Base-by-base conservation (phyloP, 2,797 vertebrate genomes). In the Malacoctenus gilli region DNA sequence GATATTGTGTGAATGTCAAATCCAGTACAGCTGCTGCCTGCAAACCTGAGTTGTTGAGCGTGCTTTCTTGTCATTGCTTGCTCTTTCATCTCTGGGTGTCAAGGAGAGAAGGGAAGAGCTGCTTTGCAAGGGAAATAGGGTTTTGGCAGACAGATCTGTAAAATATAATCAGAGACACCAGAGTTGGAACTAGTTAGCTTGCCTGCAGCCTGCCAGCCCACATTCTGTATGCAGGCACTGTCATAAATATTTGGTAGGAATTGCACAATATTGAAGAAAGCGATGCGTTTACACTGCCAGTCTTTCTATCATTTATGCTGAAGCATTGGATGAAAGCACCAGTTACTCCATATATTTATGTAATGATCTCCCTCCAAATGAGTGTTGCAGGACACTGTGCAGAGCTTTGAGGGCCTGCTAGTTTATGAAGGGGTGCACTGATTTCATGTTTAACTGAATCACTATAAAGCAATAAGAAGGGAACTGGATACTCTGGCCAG, bases 121-220 rank as follows among this genome's bases (percentile, higher is more conserved):
- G 79, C 79, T 90, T 90, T 89, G 85, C 82, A 87, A 89, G 79
- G 85, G 84, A 90, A 90, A 89, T 81, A 61, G 68, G 83, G 69
- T 69, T 75, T 89, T 87, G 84, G 86, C 89, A 89, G 86, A 68
- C 79, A 77, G 84, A 86, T 90, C 78, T 89, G 83, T 90, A 84
- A 85, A 87, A 82, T 83, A 81, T 86, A 87, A 89, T 88, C 87
- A 80, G 83, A 84, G 67, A 76, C 64, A 58, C 74, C 59, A 74
- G n/a, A n/a, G 77, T 77, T 69, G 80, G 68, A 81, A 74, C 73
- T 80, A 69, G 75, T 87, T 84, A 72, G 80, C 72, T 73, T 75
- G 65, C 78, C 77, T 69, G 43, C 77, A 79, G 72, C 72, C 74
- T 82, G 82, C 80, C 79, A n/a, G 77, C 79, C 67, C 62, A 79